Percentiles rank a stretch among this genome's conserved stretches.
Conservation (phyloP, 53 echinoderm and acorn worm species). For the Zoroaster sp. region DNA sequence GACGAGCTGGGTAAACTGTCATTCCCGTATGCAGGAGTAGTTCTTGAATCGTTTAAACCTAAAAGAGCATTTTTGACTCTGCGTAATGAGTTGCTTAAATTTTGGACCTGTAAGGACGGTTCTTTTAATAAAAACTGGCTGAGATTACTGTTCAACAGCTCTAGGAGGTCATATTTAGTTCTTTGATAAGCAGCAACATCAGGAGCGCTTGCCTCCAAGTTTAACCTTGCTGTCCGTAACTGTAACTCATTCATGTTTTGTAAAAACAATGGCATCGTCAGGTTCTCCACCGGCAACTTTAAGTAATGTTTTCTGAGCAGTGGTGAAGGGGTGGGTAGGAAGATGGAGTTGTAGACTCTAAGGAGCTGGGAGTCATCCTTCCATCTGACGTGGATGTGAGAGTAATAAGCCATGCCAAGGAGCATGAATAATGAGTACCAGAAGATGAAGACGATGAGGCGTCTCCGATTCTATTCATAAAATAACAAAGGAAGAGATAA, state of each 20-base stretch:
- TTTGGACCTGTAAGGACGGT: constrained; percentile 27
- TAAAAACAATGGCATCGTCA: constrained; percentile 3
- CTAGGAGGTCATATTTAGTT: constrained; percentile 20
- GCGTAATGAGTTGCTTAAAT: constrained; percentile 18
- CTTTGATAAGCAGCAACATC: neutral
- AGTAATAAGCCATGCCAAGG: constrained; percentile 84
- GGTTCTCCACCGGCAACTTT: neutral
- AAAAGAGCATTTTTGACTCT: constrained; percentile 20
- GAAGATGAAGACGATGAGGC: constrained; percentile 74
- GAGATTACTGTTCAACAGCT: constrained; percentile 25
- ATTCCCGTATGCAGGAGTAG: constrained; percentile 21
- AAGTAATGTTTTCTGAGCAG: constrained; percentile 55
- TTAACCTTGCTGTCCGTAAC: constrained; percentile 18
- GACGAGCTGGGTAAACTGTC: neutral
- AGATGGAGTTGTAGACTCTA: constrained; percentile 86
- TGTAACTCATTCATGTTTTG: constrained; percentile 37
- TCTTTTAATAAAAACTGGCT: constrained; percentile 37
- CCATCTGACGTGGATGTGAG: constrained; percentile 75
- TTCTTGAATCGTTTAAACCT: constrained; percentile 1
- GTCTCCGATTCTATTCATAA: constrained; percentile 73
- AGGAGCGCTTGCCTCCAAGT: neutral
- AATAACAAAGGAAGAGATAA: neutral
- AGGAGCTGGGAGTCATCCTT: constrained; percentile 75
- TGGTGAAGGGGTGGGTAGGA: constrained; percentile 55
- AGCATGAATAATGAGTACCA: constrained; percentile 93